Evolutionary conservation across 2,113 vertebrate species (phyloP).

Genomic region (Perccottus glenii): DNA sequence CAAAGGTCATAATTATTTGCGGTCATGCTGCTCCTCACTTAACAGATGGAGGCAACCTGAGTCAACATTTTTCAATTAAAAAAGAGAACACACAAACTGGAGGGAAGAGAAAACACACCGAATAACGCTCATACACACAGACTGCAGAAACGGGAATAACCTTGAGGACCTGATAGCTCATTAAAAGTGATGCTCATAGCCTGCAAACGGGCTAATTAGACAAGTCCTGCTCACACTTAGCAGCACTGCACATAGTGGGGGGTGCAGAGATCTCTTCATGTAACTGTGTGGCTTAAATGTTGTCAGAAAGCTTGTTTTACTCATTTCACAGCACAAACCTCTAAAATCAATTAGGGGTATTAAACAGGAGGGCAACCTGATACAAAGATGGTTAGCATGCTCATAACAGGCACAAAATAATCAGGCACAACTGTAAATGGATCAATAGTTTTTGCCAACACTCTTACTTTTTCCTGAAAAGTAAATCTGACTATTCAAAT

Average conservation of each 20-base stretch:
- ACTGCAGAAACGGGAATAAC: constrained; percentile 70
- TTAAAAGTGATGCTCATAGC: constrained; percentile 77
- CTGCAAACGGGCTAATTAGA: constrained; percentile 77
- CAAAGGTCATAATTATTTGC: constrained; percentile 75
- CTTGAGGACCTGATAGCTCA: constrained; percentile 77
- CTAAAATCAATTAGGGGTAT: constrained; percentile 57
- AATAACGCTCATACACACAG: constrained; percentile 39
- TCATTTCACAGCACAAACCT: constrained; percentile 31
- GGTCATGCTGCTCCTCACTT: constrained; percentile 68
- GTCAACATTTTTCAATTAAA: constrained; percentile 78
- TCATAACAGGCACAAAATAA: constrained; percentile 33
- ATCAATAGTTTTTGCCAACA: too few relatives aligned
- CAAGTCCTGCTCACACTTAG: constrained; percentile 72
- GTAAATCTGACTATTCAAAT: too few relatives aligned
- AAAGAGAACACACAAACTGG: constrained; percentile 69
- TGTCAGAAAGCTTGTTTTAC: constrained; percentile 46
- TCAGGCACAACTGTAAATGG: too few relatives aligned
- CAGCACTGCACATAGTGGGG: constrained; percentile 53
- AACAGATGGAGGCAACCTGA: constrained; percentile 79
- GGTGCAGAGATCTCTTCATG: constrained; percentile 43
- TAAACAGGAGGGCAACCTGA: constrained; percentile 41
- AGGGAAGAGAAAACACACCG: constrained; percentile 54
- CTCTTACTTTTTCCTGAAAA: too few relatives aligned
- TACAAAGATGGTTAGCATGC: constrained; percentile 18
- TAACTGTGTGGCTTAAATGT: constrained; percentile 51